A percentile compares a stretch with the other conserved stretches of the same genome.
These are phyloP conservation scores for Mastigias papua DNA, from an alignment of 30 jellyfish, hydroid and myxozoan genomes.

Conservation along the genomic window DNA sequence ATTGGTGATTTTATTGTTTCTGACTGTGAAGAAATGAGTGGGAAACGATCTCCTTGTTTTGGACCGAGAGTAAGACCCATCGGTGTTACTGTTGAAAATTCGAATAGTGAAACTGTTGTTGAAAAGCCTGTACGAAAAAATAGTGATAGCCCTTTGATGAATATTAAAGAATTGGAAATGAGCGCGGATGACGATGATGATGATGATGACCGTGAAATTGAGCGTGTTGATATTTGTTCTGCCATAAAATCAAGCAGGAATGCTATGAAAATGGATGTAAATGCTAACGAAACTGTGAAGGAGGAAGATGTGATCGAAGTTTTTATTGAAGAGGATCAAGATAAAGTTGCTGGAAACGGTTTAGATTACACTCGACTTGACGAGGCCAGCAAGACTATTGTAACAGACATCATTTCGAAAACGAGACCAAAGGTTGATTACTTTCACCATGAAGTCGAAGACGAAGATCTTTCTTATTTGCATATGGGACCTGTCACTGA, in stretches of 20 bases:
- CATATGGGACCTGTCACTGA: constrained; percentile 80
- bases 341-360: background rate
- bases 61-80: constrained; percentile 38
- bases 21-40: constrained; percentile 63
- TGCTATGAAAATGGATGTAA: constrained; percentile 22
- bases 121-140: background rate
- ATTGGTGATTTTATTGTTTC: constrained; percentile 64
- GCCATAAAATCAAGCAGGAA: constrained; percentile 31
- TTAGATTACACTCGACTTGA: constrained; percentile 8
- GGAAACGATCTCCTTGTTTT: constrained; percentile 56
- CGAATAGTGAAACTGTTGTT: background rate
- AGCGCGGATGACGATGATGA: background rate
- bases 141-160: background rate
- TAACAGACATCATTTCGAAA: constrained; percentile 58
- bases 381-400: constrained; percentile 24
- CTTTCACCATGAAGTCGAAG: constrained; percentile 69
- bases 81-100: background rate
- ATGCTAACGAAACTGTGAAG: constrained; percentile 10
- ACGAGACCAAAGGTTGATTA: constrained; percentile 64
- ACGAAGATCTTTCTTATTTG: constrained; percentile 61
- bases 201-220: constrained; percentile 19
- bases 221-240: constrained; percentile 57
- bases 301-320: constrained; percentile 63
- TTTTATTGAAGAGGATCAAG: constrained; percentile 45
- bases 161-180: background rate